Conservation (phyloP, 2,797 vertebrate genomes). For the Xyrichtys novacula region DNA sequence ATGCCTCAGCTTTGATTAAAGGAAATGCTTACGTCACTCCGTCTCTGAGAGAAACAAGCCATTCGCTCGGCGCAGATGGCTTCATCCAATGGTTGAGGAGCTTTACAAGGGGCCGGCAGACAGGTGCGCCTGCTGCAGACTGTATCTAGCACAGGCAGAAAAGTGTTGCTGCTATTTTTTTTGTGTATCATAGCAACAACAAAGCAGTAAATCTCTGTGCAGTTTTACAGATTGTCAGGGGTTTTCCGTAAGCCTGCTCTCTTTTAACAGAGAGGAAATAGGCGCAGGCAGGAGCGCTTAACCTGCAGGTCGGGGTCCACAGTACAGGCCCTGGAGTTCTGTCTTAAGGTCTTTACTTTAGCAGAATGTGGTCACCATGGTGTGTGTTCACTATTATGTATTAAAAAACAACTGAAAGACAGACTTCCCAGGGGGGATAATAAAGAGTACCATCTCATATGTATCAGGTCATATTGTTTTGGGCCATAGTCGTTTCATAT, state of each 20-base stretch:
- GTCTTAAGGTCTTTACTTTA: not conserved
- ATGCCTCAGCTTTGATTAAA: constrained; percentile 75
- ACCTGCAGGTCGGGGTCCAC: not conserved
- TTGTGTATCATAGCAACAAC: constrained; percentile 34
- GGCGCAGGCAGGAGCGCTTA: not conserved
- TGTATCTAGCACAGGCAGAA: constrained; percentile 13
- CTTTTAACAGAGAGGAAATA: not conserved
- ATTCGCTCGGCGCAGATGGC: constrained; percentile 44
- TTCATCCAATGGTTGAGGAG: constrained; percentile 46
- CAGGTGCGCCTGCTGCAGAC: constrained; percentile 52
- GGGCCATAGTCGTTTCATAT: too few species aligned
- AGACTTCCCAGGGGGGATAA: too few species aligned
- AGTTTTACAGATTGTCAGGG: constrained; percentile 4
- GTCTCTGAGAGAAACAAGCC: constrained; percentile 67
- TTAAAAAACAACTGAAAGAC: too few species aligned
- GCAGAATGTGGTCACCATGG: not conserved
- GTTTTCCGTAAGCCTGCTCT: not conserved
- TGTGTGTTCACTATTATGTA: too few species aligned
- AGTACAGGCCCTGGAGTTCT: not conserved
- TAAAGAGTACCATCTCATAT: too few species aligned
- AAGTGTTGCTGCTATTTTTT: constrained; percentile 28
- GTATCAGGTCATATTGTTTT: too few species aligned
- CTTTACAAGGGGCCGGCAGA: constrained; percentile 34
- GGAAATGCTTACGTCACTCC: constrained; percentile 74
- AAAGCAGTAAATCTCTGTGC: constrained; percentile 9